Evolutionary conservation across 2,888 invertebrate species (phyloP), one percentile per base, ranked within the genome.

Genomic region (Stomorhina lunata): DNA sequence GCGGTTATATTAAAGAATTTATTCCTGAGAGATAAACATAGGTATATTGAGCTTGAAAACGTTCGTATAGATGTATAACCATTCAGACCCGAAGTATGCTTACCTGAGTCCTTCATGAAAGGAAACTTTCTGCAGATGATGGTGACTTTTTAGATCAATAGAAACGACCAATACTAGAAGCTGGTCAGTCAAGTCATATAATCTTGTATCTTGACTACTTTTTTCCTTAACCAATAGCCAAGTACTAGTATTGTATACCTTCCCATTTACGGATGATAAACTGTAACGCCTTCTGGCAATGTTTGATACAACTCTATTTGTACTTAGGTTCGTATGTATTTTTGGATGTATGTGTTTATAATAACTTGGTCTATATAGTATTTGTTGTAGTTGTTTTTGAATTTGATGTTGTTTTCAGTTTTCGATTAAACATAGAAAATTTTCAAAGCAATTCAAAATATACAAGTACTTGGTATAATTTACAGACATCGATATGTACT

Each of bases 261-360:
- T 72, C 17, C 57, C 59, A 65, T 75, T 71, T 79, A 79, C 79
- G 65, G 73, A 71, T 71, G 79, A 82, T 78, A 79, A 40, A 82
- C 75, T 79, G 75, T 69, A 79, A 82, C 82, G 79, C 79, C 79
- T 82, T 79, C 79, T 79, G 71, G 82, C 79, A 71, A 27, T 65
- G 75, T 63, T 79, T 29, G 65, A 59, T 69, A 79, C 79, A 79
- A 65, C 66, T 66, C 34, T 27, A 65, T 79, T 79, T 72, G 50
- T 2, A 32, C 9, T 40, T 9, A 45, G 15, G 27, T 40, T 27
- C 1, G 32, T 32, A 17, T 32, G 12, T 43, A 9, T 59, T 12
- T 63, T 12, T 55, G 25, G 10, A 22, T 45, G 25, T 25, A 17
- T 59, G 9, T 59, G 48, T 29, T 40, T 71, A 50, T 57, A 65